Conservation (phyloP, 2,113 vertebrate species). For the Neofelis nebulosa region DNA sequence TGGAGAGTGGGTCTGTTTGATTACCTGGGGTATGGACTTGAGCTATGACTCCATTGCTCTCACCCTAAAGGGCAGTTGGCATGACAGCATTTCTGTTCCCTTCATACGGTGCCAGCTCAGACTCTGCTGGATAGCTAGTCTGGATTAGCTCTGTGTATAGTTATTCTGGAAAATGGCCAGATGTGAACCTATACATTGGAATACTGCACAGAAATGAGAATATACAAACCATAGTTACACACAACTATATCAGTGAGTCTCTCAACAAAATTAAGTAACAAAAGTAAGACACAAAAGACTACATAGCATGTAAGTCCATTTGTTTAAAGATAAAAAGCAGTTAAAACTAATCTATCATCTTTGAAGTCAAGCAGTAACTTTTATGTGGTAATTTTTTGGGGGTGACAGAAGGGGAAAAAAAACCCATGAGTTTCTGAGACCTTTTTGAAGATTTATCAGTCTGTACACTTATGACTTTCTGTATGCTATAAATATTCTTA, state of each 20-base stretch:
- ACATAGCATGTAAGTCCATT: neutral
- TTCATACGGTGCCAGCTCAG: neutral
- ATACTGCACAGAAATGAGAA: neutral
- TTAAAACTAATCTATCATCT: neutral
- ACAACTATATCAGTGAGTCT: neutral
- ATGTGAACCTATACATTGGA: neutral
- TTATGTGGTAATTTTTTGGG: neutral
- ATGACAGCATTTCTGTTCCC: neutral
- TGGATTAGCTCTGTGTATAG: neutral
- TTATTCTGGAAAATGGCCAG: neutral
- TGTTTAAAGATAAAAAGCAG: neutral
- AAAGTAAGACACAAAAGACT: neutral
- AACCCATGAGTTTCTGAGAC: neutral
- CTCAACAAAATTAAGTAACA: neutral
- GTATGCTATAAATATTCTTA: neutral
- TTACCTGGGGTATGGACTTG: neutral
- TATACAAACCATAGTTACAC: neutral
- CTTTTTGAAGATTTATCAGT: neutral
- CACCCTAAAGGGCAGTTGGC: neutral
- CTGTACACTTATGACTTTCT: neutral
- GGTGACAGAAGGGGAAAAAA: neutral
- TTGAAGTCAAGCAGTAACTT: neutral
- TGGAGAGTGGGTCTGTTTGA: neutral
- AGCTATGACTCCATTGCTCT: neutral
- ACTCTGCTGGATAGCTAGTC: neutral